Conservation (phyloP, 2,888 invertebrate species). For the Hecatera dysodea region DNA sequence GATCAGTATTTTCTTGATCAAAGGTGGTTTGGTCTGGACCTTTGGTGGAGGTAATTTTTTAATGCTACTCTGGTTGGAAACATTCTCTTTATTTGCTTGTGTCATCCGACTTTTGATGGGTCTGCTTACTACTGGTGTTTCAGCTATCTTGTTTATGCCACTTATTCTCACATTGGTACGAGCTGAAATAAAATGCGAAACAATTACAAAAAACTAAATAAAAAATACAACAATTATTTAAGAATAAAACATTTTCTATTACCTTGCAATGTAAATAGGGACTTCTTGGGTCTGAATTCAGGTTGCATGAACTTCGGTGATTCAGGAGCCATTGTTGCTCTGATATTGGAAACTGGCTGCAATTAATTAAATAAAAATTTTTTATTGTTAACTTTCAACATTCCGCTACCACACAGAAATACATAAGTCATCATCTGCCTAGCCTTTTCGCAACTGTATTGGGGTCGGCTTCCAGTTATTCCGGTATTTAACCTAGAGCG, state of each 20-base stretch:
- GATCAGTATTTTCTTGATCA: constrained; percentile 35
- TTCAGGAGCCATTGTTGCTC: constrained; percentile 71
- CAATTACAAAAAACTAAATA: neutral
- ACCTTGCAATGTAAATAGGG: constrained; percentile 76
- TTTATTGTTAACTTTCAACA: neutral
- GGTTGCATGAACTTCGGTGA: constrained; percentile 81
- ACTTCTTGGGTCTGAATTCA: constrained; percentile 76
- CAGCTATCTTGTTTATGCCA: constrained; percentile 80
- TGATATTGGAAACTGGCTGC: constrained; percentile 70
- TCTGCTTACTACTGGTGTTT: constrained; percentile 78
- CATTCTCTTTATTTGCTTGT: constrained; percentile 80
- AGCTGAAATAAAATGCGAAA: constrained; percentile 61
- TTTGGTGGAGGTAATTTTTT: constrained; percentile 40
- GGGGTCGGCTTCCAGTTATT: too few species aligned
- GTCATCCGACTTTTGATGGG: constrained; percentile 70
- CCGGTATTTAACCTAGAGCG: too few species aligned
- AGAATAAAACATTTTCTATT: neutral
- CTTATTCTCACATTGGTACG: constrained; percentile 79
- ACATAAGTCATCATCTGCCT: too few species aligned
- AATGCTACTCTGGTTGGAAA: constrained; percentile 50
- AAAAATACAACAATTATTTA: too few species aligned
- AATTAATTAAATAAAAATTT: constrained; percentile 48
- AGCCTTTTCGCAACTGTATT: too few species aligned
- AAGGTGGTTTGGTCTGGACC: neutral
- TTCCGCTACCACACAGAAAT: neutral